Conservation (phyloP, 2,888 invertebrate species). For the Cephonodes hylas region DNA sequence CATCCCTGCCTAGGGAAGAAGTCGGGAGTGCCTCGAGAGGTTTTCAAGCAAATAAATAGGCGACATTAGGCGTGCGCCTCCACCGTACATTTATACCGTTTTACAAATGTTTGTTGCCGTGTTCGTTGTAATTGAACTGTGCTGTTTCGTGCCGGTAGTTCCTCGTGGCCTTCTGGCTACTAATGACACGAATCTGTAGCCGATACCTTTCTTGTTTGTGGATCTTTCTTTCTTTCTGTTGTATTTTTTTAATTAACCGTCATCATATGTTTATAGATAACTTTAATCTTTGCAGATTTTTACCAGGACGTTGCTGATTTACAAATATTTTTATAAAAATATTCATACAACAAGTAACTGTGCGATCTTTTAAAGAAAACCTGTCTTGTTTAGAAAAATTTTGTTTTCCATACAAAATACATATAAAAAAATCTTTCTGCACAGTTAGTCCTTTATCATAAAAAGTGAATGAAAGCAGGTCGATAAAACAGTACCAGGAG, state of each 20-base stretch:
- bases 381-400: no score
- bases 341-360: no score
- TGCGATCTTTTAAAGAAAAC: no score
- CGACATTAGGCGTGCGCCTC: constrained; percentile 26
- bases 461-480: background rate
- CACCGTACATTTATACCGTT: constrained; percentile 27
- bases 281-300: no score
- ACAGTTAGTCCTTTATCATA: background rate
- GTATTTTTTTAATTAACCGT: no score
- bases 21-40: constrained; percentile 15
- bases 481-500: constrained; percentile 11
- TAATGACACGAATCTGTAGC: background rate
- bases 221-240: background rate
- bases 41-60: constrained; percentile 28
- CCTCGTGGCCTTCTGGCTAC: background rate
- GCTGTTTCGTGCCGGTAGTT: constrained; percentile 16
- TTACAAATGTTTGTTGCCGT: constrained; percentile 26
- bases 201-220: background rate
- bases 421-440: background rate
- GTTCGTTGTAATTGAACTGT: constrained; percentile 27
- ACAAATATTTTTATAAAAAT: no score
- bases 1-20: background rate
- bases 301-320: no score
- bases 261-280: no score
- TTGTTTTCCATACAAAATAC: no score